These are phyloP conservation scores for Hippocampus kuda DNA, from an alignment of 2,797 vertebrate genomes.

Conservation along the genomic window DNA sequence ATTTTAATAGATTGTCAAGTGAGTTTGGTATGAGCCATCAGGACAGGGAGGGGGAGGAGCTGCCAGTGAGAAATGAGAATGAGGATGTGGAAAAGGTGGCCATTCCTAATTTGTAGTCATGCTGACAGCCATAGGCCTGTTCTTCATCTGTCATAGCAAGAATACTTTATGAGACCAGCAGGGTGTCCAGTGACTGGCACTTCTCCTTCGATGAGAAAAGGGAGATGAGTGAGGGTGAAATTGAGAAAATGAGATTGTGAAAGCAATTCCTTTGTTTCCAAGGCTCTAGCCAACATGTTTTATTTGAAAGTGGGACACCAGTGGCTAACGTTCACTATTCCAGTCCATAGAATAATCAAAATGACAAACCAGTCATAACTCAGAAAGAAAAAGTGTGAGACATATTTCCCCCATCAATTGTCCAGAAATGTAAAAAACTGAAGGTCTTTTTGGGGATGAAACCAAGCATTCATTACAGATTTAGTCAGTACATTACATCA, in stretches of 20 bases:
- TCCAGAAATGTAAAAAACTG: conserved; percentile 23
- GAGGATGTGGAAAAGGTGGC: conserved; percentile 41
- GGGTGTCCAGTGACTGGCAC: conserved; percentile 65
- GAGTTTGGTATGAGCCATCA: conserved; percentile 60
- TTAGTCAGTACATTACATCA: conserved; percentile 26
- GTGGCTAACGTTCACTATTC: conserved; percentile 25
- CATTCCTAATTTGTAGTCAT: conserved; percentile 70
- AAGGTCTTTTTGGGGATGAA: conserved; percentile 29
- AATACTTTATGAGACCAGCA: conserved; percentile 56
- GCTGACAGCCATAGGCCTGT: conserved; percentile 61
- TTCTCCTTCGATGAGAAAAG: conserved; percentile 51
- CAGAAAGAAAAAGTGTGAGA: conserved; percentile 26
- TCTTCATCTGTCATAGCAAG: conserved; percentile 57
- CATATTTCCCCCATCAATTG: conserved; percentile 21
- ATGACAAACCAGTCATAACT: conserved; percentile 22
- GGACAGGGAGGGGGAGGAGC: conserved; percentile 20
- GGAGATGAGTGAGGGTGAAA: conserved; percentile 42
- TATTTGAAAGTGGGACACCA: conserved; percentile 8
- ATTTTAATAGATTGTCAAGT: conserved; percentile 45
- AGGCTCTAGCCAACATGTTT: conserved; percentile 18
- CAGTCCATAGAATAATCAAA: conserved; percentile 14
- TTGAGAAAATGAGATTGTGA: conserved; percentile 49
- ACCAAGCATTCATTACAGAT: conserved; percentile 34
- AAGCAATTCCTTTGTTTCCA: conserved; percentile 25
- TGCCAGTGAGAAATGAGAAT: conserved; percentile 16